These are phyloP conservation scores for Periplaneta americana DNA, from an alignment of 1,140 invertebrate species.

Conservation along the genomic window DNA sequence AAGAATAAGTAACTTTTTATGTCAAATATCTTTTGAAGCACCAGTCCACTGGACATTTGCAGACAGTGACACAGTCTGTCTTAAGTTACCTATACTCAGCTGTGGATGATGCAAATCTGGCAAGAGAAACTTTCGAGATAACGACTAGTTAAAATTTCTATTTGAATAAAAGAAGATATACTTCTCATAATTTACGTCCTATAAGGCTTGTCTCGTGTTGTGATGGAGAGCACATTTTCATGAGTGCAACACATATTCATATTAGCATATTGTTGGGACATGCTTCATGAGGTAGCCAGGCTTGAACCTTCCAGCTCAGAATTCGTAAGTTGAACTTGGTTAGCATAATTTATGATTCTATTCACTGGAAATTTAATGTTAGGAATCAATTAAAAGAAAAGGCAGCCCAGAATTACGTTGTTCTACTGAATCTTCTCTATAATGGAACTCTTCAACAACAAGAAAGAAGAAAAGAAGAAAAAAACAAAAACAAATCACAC, in stretches of 20 bases:
- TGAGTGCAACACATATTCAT: not conserved
- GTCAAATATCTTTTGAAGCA: no score
- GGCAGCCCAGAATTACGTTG: slow-evolving; percentile 8
- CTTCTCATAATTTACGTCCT: not conserved
- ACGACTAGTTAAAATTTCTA: no score
- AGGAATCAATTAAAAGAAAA: slow-evolving; percentile 12
- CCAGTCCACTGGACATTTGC: not conserved
- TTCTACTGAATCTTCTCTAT: slow-evolving; percentile 9
- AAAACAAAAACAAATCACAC: not conserved
- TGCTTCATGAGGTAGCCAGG: not conserved
- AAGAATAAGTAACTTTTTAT: no score
- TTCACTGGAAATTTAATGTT: not conserved
- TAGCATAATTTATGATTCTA: not conserved
- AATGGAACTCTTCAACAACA: slow-evolving; percentile 6
- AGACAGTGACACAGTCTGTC: no score
- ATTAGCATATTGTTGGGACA: not conserved
- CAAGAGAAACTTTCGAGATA: no score
- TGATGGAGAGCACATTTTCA: not conserved
- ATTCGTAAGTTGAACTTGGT: not conserved
- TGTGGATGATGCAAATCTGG: no score
- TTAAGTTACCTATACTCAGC: no score
- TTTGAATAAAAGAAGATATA: no score
- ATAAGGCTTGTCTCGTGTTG: not conserved
- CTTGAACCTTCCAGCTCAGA: not conserved
- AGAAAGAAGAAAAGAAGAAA: not conserved